These are phyloP conservation scores for Anguilla pacifica DNA, from an alignment of 2,797 vertebrate genomes.

Conservation along the genomic window DNA sequence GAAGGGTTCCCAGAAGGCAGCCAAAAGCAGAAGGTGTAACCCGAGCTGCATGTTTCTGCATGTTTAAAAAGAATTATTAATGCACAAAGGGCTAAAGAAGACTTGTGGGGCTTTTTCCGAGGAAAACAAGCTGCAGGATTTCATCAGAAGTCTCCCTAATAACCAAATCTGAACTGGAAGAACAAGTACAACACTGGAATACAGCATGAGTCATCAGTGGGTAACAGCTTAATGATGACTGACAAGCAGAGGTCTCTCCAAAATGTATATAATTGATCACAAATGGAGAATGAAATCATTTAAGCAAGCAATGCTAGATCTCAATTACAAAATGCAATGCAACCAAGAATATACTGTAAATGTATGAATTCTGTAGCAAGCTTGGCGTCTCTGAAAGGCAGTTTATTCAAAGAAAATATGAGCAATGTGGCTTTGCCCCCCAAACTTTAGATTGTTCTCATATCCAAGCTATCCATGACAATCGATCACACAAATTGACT, in stretches of 20 bases:
- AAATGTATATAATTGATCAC: neutral
- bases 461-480: neutral
- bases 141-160: neutral
- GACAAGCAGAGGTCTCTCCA: neutral
- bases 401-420: neutral
- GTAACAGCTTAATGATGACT: neutral
- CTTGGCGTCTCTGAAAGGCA: neutral
- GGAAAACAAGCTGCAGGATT: neutral
- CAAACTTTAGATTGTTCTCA: neutral
- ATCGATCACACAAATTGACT: neutral
- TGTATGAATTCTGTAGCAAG: neutral
- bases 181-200: neutral
- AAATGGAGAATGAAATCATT: neutral
- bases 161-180: neutral
- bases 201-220: neutral
- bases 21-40: neutral
- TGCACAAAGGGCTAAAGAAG: neutral
- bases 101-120: neutral
- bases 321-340: neutral
- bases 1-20: neutral
- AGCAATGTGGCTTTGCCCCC: neutral
- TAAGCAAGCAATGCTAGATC: neutral
- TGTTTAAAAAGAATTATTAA: neutral
- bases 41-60: slow-evolving; percentile 11
- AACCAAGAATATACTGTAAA: neutral